Percentiles rank a stretch among this genome's conserved stretches.
These are phyloP conservation scores for Neopipo cinnamomea DNA, from an alignment of 2,113 vertebrate genomes.

Conservation along the genomic window DNA sequence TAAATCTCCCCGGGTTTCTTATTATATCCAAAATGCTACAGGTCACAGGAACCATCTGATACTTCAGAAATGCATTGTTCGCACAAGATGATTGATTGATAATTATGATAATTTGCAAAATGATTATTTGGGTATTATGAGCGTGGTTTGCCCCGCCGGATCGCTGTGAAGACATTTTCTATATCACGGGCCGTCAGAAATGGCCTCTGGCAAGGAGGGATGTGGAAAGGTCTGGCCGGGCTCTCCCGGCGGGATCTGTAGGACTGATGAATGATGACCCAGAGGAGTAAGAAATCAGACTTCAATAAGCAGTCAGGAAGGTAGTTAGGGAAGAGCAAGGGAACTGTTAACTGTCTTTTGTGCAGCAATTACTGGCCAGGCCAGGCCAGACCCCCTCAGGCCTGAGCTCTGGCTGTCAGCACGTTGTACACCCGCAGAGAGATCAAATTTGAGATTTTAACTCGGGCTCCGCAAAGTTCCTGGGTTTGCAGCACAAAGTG, in stretches of 20 bases:
- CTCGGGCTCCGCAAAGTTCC: fast-evolving
- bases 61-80: conserved; percentile 68
- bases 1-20: conserved; percentile 86
- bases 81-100: conserved; percentile 90
- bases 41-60: conserved; percentile 85
- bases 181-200: conserved; percentile 72
- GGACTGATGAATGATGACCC: conserved; percentile 76
- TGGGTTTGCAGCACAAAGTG: not conserved
- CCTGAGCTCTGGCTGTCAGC: not conserved
- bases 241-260: conserved; percentile 54
- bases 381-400: conserved; percentile 55
- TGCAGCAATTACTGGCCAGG: conserved; percentile 58
- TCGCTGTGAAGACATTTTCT: conserved; percentile 73
- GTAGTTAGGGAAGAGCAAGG: conserved; percentile 54
- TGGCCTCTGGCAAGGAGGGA: conserved; percentile 75
- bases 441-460: not conserved
- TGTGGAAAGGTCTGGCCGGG: conserved; percentile 62
- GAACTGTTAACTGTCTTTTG: conserved; percentile 74
- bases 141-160: conserved; percentile 70
- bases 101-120: conserved; percentile 96
- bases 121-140: conserved; percentile 92
- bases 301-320: conserved; percentile 73
- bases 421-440: not conserved
- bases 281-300: conserved; percentile 73
- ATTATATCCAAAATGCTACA: conserved; percentile 81